Evolutionary conservation across 2,888 invertebrate species (phyloP).

Genomic region (Aricia artaxerxes): DNA sequence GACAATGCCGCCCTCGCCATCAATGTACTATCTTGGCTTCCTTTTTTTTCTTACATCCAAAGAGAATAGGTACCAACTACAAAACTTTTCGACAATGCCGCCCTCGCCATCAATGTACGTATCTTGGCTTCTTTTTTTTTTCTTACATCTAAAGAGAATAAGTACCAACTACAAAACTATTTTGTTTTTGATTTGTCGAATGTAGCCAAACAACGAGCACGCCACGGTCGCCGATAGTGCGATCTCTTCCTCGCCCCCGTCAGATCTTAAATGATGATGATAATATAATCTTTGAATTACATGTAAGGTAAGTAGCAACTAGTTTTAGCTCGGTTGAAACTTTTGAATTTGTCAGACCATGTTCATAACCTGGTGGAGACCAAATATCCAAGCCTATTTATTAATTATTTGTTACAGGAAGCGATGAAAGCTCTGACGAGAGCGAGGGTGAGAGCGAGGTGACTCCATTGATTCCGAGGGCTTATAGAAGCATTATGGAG

Average conservation of each 20-base stretch:
- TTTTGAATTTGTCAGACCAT: neutral
- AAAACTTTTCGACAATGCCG: neutral
- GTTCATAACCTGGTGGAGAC: neutral
- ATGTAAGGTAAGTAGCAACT: neutral
- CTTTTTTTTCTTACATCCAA: no score
- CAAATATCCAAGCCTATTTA: neutral
- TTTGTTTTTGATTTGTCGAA: neutral
- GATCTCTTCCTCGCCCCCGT: neutral
- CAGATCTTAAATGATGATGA: neutral
- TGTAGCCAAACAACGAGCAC: neutral
- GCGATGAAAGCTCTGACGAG: neutral
- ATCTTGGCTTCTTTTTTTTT: no score
- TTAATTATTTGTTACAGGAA: conserved; percentile 5
- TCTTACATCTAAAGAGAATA: no score
- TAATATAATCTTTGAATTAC: neutral
- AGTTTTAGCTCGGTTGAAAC: neutral
- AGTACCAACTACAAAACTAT: neutral
- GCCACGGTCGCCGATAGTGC: neutral
- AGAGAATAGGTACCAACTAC: neutral
- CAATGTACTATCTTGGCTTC: neutral
- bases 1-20: no score
- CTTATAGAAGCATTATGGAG: neutral
- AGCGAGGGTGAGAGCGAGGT: neutral
- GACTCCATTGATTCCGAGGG: neutral
- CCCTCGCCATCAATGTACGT: neutral